Conservation (phyloP, 2,113 vertebrate species). For the Myxocyprinus asiaticus region DNA sequence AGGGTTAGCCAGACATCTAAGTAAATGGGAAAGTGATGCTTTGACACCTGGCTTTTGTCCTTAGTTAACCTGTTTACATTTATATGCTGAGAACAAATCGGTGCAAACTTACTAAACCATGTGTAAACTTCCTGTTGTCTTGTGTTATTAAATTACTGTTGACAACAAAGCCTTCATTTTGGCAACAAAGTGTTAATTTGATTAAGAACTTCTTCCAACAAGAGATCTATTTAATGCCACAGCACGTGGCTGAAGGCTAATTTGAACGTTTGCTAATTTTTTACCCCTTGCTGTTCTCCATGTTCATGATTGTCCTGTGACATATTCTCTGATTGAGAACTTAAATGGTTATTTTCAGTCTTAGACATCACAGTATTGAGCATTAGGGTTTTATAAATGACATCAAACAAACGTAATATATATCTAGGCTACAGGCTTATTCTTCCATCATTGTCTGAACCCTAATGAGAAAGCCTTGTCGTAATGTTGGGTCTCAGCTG, state of each 20-base stretch:
- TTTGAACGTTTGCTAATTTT: too few relatives aligned
- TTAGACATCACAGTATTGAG: not conserved
- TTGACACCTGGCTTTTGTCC: conserved; percentile 49
- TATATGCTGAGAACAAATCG: too few relatives aligned
- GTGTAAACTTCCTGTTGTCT: too few relatives aligned
- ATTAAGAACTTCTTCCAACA: too few relatives aligned
- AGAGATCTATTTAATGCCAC: too few relatives aligned
- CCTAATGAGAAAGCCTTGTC: not conserved
- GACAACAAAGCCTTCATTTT: not conserved
- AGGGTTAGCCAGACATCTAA: conserved; percentile 67
- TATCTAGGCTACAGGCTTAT: not conserved
- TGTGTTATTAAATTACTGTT: not conserved
- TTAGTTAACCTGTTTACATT: not conserved
- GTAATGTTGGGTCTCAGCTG: not conserved
- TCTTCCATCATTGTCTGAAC: not conserved
- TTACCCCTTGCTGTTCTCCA: too few relatives aligned
- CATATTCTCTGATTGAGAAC: too few relatives aligned
- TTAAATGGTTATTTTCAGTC: not conserved
- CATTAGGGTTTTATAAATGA: conserved; percentile 1
- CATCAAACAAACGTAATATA: conserved; percentile 1
- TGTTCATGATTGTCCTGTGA: too few relatives aligned
- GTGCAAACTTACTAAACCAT: too few relatives aligned
- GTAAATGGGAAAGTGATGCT: conserved; percentile 65
- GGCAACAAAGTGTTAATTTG: too few relatives aligned
- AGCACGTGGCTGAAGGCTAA: too few relatives aligned